Conservation (phyloP, 2,888 invertebrate genomes). For the Clunio marinus region DNA sequence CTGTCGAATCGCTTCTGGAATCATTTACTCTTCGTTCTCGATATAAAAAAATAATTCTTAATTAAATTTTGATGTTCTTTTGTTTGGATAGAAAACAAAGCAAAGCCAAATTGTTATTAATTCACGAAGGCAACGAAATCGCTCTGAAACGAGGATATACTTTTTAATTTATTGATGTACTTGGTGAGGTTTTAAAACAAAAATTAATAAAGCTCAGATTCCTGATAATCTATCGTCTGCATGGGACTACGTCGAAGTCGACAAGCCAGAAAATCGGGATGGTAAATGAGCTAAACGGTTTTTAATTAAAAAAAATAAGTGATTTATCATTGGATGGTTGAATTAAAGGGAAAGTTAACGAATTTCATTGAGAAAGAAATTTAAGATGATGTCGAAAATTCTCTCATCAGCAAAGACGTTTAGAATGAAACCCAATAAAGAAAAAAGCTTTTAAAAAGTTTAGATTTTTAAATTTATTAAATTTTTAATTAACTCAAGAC, state of each 20-base stretch:
- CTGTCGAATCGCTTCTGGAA: neutral
- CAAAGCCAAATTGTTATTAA: neutral
- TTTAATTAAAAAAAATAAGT: too few relatives aligned
- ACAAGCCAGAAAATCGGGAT: neutral
- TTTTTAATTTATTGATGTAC: neutral
- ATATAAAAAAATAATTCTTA: neutral
- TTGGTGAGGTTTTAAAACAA: neutral
- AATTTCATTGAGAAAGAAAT: too few relatives aligned
- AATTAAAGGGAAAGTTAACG: too few relatives aligned
- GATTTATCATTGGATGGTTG: too few relatives aligned
- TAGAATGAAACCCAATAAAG: too few relatives aligned
- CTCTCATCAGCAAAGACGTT: too few relatives aligned
- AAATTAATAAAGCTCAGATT: neutral
- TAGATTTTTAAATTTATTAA: too few relatives aligned
- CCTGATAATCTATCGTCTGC: neutral
- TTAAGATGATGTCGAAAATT: too few relatives aligned
- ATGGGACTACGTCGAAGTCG: neutral
- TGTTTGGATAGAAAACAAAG: neutral
- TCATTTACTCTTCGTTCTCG: neutral
- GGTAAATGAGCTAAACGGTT: too few relatives aligned
- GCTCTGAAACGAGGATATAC: too few relatives aligned
- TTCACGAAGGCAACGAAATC: neutral
- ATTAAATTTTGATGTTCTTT: conserved; percentile 16
- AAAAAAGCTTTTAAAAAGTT: too few relatives aligned
- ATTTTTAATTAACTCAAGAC: too few relatives aligned